Evolutionary conservation across 1,140 invertebrate genomes (phyloP), one percentile per base, ranked within the genome.

Genomic region (Marisa cornuarietis): DNA sequence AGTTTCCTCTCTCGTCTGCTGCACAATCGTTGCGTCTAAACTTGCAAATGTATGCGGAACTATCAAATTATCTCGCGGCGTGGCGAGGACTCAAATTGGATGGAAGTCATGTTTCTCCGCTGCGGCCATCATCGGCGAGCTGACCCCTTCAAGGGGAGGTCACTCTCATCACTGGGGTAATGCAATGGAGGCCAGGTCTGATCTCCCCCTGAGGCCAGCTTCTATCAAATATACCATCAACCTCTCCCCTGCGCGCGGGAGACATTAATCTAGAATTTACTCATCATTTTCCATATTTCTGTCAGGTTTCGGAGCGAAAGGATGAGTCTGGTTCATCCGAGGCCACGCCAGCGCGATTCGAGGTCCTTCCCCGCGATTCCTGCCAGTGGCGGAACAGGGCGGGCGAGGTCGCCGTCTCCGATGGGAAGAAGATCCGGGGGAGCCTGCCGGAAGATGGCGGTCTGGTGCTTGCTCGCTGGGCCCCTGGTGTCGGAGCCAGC

Each of bases 201-300:
- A 77, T 63, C 65, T 68, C 76, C 76, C 63, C 76, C 63, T 52
- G 63, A 52, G 76, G 76, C 49, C 20, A 65, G 9, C 75, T 51
- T 63, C 76, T 77, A 77, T 77, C 76, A 77, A 77, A 77, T 77
- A 77, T 77, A 77, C 63, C 76, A 77, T 77, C 76, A 54, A 65
- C 63, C n/a, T 51, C 49, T 62, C 49, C 63, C 10, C 63, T 54
- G 20, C 65, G 49, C 65, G 42, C 16, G 76, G 76, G 73, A 20
- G 65, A 77, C 76, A 77, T 77, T 77, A 77, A 77, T 77, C 76
- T 77, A 65, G 76, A 77, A 68, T 77, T 77, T 77, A 77, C 76
- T 77, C 76, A 77, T 77, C 76, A 69, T 77, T 77, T 77, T 77
- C 76, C 76, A 77, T 77, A 77, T 77, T 77, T 77, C 76, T 77